Evolutionary conservation across 2,888 invertebrate species (phyloP), one percentile per base, ranked within the genome.

Genomic region (Buathra laborator): DNA sequence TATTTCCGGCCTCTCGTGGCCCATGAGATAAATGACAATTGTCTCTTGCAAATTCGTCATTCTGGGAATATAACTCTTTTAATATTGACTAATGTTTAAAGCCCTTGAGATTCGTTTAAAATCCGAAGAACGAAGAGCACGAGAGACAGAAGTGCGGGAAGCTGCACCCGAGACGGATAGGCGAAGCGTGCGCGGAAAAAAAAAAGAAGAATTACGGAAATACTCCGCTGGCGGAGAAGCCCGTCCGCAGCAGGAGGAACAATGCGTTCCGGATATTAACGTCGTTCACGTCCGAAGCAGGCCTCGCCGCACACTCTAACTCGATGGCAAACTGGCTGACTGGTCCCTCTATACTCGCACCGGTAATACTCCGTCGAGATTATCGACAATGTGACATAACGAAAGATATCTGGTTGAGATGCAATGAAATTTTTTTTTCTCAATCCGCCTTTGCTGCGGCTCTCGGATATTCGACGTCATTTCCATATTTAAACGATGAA

Each of bases 181-280:
- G 53, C 46, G 72, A 56, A 56, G 53, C 71, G 44, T 72, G n/a
- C 56, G 56, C 4, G 5, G 19, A 12, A 12, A 56, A 56, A 56
- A 56, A 19, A 72, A 80, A 72, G 66, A 48, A 56, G 80, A 80
- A 80, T 80, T 66, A 67, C 72, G 67, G 80, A 80, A 80, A 80
- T 74, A 66, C 56, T 32, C 48, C 68, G 53, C 53, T 24, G 56
- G 24, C 7, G 53, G 51, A 43, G 24, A 62, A 70, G 24, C 56
- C 67, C 74, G 81, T 76, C 76, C 64, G 64, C 66, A 64, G 70
- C 76, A 81, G 84, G 83, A 71, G 81, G 78, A 86, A 87, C 87
- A 87, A 87, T 84, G 83, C 86, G 77, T 83, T 81, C 87, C 87
- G 87, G 87, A 87, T 87, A 87, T 87, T 87, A 87, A 87, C 86